Base-by-base conservation (phyloP, 2,113 vertebrate genomes). In the Proterorhinus semilunaris region DNA sequence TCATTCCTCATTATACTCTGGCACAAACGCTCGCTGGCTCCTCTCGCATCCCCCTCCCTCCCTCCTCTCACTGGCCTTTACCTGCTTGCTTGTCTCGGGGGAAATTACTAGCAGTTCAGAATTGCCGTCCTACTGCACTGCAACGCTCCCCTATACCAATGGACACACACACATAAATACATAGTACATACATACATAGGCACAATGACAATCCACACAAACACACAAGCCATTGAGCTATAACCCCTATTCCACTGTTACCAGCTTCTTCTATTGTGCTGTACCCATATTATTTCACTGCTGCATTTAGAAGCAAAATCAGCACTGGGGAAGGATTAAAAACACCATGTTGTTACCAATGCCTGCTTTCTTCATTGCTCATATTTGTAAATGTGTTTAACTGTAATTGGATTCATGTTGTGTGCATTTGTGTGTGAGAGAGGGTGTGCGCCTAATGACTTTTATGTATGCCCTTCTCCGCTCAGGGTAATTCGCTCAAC, bases 71-170 rank as follows among this genome's bases (percentile, higher is more conserved):
- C 80, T 90, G 87, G 89, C 89, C 87, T 90, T 89, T 89, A 86
- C 87, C 88, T 91, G 89, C 86, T 80, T 47, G 48, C 76, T 80
- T 64, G 78, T 90, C 90, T 89, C 91, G 16, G 73, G 90, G 91
- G 91, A 92, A 92, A 92, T 92, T 89, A 92, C 87, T 85, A 83
- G 55, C 75, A 80, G 86, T 77, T 82, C 80, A 82, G 76, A 87
- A 83, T 82, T 54, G 66, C 82, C 83, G 88, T 89, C 83, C 84
- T 81, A 67, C 80, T 84, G 80, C 83, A 75, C 84, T 73, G 71
- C 84, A 76, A 74, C 21, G 52, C 79, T 84, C 55, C 27, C 42
- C 12, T 85, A 73, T 66, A 50, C 51, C 68, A 68, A 61, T 69
- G 72, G 71, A 68, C 79, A 77, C 68, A 68, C 62, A 78, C 64